These are phyloP conservation scores for Calcarius lapponicus DNA, from an alignment of 2,797 vertebrate species.

Conservation along the genomic window DNA sequence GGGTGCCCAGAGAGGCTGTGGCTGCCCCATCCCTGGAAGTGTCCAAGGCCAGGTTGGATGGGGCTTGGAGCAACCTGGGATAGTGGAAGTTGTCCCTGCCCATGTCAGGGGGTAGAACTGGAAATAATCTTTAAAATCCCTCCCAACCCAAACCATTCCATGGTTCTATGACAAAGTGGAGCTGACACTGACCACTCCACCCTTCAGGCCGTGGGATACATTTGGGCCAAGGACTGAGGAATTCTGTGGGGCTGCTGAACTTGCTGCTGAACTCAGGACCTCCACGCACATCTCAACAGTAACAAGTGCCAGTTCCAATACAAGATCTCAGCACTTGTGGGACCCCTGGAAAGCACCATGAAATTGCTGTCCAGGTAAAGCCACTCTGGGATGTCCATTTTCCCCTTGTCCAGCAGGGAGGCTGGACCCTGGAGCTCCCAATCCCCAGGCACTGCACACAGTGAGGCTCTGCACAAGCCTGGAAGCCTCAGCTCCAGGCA, in stretches of 20 bases:
- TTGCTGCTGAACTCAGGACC: neutral
- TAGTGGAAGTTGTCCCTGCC: neutral
- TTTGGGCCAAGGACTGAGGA: neutral
- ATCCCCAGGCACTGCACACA: neutral
- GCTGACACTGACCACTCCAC: neutral
- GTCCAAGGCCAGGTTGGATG: fast-evolving
- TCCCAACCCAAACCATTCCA: neutral
- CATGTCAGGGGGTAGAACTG: fast-evolving
- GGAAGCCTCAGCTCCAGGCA: neutral
- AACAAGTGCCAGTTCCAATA: neutral
- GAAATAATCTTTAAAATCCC: neutral
- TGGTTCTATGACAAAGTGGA: neutral
- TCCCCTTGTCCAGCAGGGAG: neutral
- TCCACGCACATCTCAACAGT: fast-evolving
- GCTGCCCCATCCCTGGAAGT: neutral
- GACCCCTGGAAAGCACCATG: neutral
- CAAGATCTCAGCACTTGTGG: neutral
- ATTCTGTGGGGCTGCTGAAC: neutral
- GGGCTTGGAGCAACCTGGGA: neutral
- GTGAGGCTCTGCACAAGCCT: neutral
- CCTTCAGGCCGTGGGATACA: neutral
- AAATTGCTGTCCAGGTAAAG: neutral
- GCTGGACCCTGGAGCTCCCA: neutral
- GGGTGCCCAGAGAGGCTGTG: neutral
- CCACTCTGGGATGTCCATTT: neutral